Conservation (phyloP, 2,113 vertebrate species). For the Panthera leo region DNA sequence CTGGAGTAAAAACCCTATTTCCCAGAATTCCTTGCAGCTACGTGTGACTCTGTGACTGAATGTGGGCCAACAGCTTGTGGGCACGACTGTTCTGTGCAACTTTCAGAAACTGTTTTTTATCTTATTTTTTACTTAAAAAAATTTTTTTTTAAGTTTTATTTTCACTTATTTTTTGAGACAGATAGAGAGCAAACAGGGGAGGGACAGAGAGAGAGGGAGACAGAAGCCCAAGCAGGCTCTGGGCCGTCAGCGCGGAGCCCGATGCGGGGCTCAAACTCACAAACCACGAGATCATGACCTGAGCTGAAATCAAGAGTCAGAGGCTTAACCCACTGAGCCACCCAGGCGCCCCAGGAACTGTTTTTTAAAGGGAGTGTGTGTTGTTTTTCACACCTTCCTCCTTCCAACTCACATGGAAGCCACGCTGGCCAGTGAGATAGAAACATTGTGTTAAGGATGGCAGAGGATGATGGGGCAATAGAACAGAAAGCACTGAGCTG, state of each 20-base stretch:
- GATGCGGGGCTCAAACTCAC: no score
- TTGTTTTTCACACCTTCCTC: background rate
- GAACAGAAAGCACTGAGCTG: background rate
- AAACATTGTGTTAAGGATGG: background rate
- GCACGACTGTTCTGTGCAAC: background rate
- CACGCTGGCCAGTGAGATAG: background rate
- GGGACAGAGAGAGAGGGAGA: no score
- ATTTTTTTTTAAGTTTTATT: no score
- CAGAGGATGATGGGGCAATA: background rate
- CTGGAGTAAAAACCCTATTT: conserved; percentile 8
- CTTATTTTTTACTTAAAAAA: no score
- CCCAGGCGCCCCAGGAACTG: no score
- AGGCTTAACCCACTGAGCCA: no score
- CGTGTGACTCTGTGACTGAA: background rate
- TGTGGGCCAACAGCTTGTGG: background rate
- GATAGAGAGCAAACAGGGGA: no score
- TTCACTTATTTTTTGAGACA: no score
- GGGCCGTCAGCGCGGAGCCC: no score
- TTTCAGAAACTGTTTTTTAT: background rate
- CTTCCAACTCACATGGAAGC: background rate
- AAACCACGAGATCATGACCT: no score
- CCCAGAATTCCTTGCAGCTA: conserved; percentile 25
- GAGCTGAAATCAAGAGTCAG: no score
- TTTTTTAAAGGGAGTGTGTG: background rate
- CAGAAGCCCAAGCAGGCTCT: no score